Conservation (phyloP, 2,113 vertebrate species). For the Psittacula cyanocephala region DNA sequence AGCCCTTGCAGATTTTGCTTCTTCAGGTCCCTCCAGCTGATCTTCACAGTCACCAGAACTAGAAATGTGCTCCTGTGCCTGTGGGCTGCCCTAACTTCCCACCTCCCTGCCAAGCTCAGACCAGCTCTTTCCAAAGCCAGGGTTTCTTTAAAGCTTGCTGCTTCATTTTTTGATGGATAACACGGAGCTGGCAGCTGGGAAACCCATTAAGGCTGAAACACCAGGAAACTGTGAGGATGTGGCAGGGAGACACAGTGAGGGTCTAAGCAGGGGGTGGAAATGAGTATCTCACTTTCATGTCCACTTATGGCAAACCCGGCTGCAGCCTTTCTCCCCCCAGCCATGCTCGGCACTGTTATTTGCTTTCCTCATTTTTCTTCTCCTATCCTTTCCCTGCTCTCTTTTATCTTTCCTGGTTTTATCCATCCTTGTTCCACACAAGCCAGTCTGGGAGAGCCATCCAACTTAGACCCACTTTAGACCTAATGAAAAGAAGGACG, state of each 20-base stretch:
- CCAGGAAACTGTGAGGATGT: conserved; percentile 25
- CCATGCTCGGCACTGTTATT: not conserved
- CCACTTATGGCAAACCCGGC: not conserved
- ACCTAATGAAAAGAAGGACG: not conserved
- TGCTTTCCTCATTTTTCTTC: not conserved
- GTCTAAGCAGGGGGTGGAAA: not conserved
- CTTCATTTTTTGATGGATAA: conserved; percentile 45
- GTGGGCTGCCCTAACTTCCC: not conserved
- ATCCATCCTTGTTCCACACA: not conserved
- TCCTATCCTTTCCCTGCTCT: not conserved
- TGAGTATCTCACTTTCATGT: not conserved
- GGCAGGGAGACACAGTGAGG: not conserved
- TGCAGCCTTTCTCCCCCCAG: not conserved
- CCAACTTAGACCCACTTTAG: not conserved
- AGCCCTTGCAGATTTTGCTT: not conserved
- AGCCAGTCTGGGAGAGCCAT: not conserved
- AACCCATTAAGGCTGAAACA: conserved; percentile 54
- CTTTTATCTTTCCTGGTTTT: not conserved
- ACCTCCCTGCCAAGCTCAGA: not conserved
- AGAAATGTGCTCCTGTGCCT: not conserved
- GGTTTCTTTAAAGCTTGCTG: conserved; percentile 2
- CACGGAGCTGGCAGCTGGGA: conserved; percentile 56
- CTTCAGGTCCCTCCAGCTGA: not conserved
- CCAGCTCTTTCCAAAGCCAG: not conserved
- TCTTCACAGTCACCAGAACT: not conserved